Evolutionary conservation across 1,140 invertebrate genomes (phyloP).

Genomic region (Leptoteleia sp.): DNA sequence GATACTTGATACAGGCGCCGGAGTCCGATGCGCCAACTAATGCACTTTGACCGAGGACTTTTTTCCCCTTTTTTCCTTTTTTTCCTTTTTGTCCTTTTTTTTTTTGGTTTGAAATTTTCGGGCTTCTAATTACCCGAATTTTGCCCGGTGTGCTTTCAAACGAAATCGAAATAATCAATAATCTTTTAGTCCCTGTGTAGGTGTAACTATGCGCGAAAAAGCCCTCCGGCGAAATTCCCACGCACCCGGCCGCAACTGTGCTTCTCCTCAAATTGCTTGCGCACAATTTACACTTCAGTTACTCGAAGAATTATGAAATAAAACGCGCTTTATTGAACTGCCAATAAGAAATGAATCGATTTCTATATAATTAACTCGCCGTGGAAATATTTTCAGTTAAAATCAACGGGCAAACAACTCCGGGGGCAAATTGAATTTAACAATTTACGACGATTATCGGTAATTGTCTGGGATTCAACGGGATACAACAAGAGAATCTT

Average conservation of each 20-base stretch:
- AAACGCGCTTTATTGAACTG: neutral
- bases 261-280: neutral
- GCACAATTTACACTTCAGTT: slow-evolving; percentile 3
- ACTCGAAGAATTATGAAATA: neutral
- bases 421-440: no score
- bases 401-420: no score
- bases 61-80: no score
- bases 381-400: no score
- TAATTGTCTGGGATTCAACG: no score
- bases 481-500: no score
- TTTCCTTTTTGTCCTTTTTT: no score
- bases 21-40: no score
- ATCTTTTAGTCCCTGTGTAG: slow-evolving; percentile 2
- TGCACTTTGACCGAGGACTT: no score
- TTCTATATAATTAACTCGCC: no score
- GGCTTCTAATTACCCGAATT: neutral
- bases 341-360: neutral
- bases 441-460: no score
- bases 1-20: no score
- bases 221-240: slow-evolving; percentile 11
- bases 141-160: neutral
- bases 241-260: neutral
- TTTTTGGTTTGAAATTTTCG: neutral
- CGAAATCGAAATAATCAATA: slow-evolving; percentile 5
- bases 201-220: neutral